Percentiles rank a stretch among this genome's conserved stretches.
These are phyloP conservation scores for Antrozous pallidus DNA, from an alignment of 2,797 vertebrate genomes.

Conservation along the genomic window DNA sequence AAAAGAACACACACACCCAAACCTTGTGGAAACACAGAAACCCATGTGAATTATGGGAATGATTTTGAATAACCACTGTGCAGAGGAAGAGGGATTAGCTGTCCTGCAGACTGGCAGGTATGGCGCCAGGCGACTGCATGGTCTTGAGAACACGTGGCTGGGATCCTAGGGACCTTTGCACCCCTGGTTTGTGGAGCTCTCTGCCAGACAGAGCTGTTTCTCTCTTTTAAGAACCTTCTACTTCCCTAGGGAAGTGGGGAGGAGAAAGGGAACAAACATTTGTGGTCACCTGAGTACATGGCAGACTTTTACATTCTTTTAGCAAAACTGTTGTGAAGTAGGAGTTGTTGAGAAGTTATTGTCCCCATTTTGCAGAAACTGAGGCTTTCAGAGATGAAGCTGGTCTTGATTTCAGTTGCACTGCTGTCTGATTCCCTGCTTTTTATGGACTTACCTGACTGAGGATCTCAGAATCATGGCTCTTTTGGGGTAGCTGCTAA, in stretches of 20 bases:
- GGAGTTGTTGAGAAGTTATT: neutral
- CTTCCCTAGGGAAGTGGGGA: neutral
- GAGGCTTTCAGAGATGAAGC: neutral
- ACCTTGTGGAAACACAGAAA: neutral
- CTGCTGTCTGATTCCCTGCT: neutral
- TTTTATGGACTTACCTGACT: neutral
- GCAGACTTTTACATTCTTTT: neutral
- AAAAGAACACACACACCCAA: neutral
- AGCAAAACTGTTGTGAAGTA: neutral
- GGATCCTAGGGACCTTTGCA: neutral
- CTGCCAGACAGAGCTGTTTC: neutral
- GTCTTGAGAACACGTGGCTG: neutral
- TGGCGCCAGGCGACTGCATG: rapidly evolving
- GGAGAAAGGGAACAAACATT: neutral
- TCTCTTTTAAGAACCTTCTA: neutral
- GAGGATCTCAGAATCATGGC: neutral
- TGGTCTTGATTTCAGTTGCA: neutral
- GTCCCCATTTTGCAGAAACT: neutral
- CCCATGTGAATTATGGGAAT: neutral
- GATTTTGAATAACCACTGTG: neutral
- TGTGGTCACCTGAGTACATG: neutral
- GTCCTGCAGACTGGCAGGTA: neutral
- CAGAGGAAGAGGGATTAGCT: conserved; percentile 25
- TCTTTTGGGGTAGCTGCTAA: neutral
- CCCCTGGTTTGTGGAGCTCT: neutral